Evolutionary conservation across 2,113 vertebrate genomes (phyloP).

Genomic region (Oxygymnocypris stewartii): DNA sequence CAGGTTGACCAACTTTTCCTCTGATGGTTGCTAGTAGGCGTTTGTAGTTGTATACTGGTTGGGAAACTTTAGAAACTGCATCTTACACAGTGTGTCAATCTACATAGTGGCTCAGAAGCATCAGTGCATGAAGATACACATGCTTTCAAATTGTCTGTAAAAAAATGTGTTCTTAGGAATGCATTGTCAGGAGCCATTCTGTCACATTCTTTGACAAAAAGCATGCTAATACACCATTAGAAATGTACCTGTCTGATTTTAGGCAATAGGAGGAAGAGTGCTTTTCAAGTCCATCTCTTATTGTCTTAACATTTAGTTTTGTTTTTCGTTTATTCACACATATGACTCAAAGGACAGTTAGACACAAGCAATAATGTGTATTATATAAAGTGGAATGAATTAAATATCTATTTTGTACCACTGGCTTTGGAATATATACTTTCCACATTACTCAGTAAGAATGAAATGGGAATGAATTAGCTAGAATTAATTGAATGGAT

Average conservation of each 20-base stretch:
- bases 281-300: background rate
- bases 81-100: background rate
- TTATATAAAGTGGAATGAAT: constrained; percentile 19
- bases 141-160: background rate
- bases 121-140: background rate
- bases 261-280: constrained; percentile 40
- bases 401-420: background rate
- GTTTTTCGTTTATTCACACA: constrained; percentile 48
- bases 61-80: background rate
- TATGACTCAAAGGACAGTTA: constrained; percentile 15
- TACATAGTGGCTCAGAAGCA: background rate
- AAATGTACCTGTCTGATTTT: constrained; percentile 3
- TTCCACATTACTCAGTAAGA: constrained; percentile 31
- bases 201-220: background rate
- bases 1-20: background rate
- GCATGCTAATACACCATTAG: background rate
- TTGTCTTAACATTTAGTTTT: constrained; percentile 46
- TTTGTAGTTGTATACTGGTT: background rate
- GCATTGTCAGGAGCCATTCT: background rate
- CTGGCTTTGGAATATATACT: background rate
- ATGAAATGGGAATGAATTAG: background rate
- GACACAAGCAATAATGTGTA: background rate
- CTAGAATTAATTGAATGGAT: background rate
- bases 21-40: background rate
- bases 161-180: background rate